Evolutionary conservation across 1,140 invertebrate species (phyloP), one percentile per base, ranked within the genome.

Genomic region (Drosophila quadrilineata): DNA sequence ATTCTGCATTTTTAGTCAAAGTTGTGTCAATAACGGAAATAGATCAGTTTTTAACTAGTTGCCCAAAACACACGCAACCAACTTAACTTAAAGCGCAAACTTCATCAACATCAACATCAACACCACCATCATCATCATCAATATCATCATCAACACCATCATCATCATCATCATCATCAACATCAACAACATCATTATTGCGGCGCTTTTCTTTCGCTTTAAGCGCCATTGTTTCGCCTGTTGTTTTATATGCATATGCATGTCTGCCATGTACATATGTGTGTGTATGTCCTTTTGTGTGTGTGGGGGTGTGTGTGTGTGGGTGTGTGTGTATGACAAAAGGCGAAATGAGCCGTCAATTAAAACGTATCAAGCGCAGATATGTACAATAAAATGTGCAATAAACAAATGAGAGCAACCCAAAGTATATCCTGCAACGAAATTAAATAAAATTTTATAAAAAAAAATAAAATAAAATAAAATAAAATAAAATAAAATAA

Each of bases 291-390:
- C 0, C 16, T 17, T 14, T 16, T 8, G 46, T 35, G 19, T 14
- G 28, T 6, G 6, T 9, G 1, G 33, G n/a, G 21, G 10, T 16
- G 3, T 24, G 48, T 24, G 31, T 14, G 33, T 50, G 35, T 38
- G 6, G 28, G n/a, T 40, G 33, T 29, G 24, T 43, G 40, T 29
- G 45, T 17, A 26, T 33, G 17, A 3, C 35, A 31, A 29, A 36
- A 67, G 54, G 36, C 67, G 36, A 76, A 80, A 84, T 72, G 72
- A 80, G 76, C 33, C 69, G 76, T 76, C 76, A 82, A 82, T 82
- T 82, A 82, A 84, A 82, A 53, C 48, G 59, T 43, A 73, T 63
- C 67, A 66, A 59, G 74, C 59, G 31, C 66, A 72, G 22, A 70
- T 24, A 36, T 29, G 24, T 40, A 16, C 45, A 57, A 14, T 6